Base-by-base conservation (phyloP, 2,113 vertebrate species). In the Bubo scandiacus region DNA sequence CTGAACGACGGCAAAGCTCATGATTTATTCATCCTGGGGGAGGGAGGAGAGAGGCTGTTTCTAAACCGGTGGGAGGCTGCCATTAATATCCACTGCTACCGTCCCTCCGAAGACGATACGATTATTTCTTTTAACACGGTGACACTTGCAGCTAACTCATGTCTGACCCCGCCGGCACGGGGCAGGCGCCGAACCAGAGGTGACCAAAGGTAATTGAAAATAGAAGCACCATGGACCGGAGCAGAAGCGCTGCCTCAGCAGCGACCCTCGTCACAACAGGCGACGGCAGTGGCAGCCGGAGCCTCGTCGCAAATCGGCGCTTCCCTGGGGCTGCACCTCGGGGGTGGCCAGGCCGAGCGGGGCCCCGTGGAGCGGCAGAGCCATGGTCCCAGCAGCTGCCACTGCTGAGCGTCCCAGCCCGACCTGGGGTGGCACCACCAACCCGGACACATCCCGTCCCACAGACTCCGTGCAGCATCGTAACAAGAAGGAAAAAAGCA, bases 141-240 rank as follows among this genome's bases (percentile, higher is more conserved):
- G 90, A 94, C 66, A 12, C 61, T 23, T 1, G 23, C 34, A 68
- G 86, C 61, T 72, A 62, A 58, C 81, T 89, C 75, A 45, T 3
- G 61, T 18, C 79, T 62, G 79, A 82, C 86, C 86, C 74, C 2
- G 7, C 12, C 87, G 42, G 83, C 30, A 1, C 38, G 5, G 86
- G 61, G 86, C 92, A 86, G 86, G 2, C 5, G 0, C 78, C 1
- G 7, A 15, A 26, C 2, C 3, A 89, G 87, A 75, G 81, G 49
- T 47, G 87, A 65, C 47, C 54, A 42, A 40, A 79, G 49, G 71
- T 40, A 86, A 89, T 27, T 61, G 90, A 61, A 79, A 86, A 66
- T 14, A 54, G 25, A 25, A 32, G 11, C 2, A 0, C 43, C 0
- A 2, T 3, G 22, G 82, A 30, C 2, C 0, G 0, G 29, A 80